phyloP scores from a whole-genome alignment of 2,113 vertebrate genomes.

The Rhinoderma darwinii region DNA sequence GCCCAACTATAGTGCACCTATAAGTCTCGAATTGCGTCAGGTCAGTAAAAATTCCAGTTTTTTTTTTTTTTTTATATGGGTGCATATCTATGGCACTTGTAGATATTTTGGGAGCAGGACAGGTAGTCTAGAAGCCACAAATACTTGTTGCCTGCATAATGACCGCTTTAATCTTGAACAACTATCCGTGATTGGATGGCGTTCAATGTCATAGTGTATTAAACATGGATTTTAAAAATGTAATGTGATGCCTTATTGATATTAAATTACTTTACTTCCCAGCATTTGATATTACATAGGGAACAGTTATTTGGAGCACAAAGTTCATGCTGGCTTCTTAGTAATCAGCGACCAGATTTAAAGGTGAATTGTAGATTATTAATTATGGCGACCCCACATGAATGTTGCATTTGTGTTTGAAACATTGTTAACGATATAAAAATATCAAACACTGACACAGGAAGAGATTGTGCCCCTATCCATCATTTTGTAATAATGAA shows the following conservation, averaged over 20 bases:
- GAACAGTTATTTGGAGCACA: not conserved
- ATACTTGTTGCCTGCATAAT: not conserved
- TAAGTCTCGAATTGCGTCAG: not conserved
- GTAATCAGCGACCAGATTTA: not conserved
- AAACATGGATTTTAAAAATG: not conserved
- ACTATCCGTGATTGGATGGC: not conserved
- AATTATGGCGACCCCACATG: not conserved
- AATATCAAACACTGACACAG: conserved; percentile 67
- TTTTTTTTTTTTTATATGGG: not conserved
- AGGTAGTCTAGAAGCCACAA: not conserved
- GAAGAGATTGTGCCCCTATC: not conserved
- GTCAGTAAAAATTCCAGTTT: not conserved
- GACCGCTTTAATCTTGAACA: not conserved
- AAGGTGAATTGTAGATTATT: not conserved
- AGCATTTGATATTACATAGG: not conserved
- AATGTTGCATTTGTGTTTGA: not conserved
- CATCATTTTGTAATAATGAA: conserved; percentile 74
- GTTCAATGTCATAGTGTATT: not conserved
- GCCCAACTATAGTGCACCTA: not conserved
- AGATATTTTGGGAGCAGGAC: not conserved
- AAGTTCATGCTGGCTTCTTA: not conserved
- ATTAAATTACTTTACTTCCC: not conserved
- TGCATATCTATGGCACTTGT: not conserved
- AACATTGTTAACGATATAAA: conserved; percentile 8
- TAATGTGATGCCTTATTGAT: not conserved